Percentiles rank a stretch among this genome's conserved stretches.
Evolutionary conservation across 2,113 vertebrate genomes (phyloP).

Genomic region (Oncorhynchus clarkii): DNA sequence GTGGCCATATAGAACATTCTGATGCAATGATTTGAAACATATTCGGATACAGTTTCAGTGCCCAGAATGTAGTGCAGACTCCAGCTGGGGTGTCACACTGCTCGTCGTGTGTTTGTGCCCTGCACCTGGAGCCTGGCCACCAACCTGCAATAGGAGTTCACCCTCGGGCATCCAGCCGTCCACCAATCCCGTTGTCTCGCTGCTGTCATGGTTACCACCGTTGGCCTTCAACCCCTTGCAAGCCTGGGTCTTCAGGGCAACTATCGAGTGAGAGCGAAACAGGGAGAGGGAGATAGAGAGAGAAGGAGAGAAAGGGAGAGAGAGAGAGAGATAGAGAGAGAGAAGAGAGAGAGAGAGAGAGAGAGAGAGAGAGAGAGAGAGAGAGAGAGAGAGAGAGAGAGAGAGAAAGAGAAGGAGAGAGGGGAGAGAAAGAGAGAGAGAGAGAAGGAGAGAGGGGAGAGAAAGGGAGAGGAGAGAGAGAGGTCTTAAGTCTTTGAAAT

Average conservation of each 20-base stretch:
- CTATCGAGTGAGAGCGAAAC: constrained; percentile 44
- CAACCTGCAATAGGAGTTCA: constrained; percentile 70
- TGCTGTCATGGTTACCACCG: background rate
- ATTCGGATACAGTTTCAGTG: too few relatives aligned
- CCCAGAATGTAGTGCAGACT: too few relatives aligned
- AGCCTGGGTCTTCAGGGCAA: constrained; percentile 55
- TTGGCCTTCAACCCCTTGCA: constrained; percentile 12
- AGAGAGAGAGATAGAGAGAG: background rate
- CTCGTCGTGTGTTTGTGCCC: background rate
- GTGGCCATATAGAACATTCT: too few relatives aligned
- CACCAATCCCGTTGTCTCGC: background rate
- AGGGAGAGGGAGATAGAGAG: constrained; percentile 9
- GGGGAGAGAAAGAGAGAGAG: background rate
- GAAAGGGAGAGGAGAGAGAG: background rate
- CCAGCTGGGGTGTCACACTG: too few relatives aligned
- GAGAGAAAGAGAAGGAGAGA: constrained; percentile 12
- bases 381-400: constrained; percentile 11
- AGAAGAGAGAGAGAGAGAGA: background rate
- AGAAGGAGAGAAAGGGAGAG: constrained; percentile 24
- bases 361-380: constrained; percentile 4
- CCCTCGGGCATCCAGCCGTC: constrained; percentile 53
- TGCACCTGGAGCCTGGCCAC: constrained; percentile 5
- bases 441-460: background rate
- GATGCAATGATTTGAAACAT: too few relatives aligned
- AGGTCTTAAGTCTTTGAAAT: constrained; percentile 26